These are phyloP conservation scores for Nansenia antarctica DNA, from an alignment of 2,113 vertebrate genomes.

Conservation along the genomic window DNA sequence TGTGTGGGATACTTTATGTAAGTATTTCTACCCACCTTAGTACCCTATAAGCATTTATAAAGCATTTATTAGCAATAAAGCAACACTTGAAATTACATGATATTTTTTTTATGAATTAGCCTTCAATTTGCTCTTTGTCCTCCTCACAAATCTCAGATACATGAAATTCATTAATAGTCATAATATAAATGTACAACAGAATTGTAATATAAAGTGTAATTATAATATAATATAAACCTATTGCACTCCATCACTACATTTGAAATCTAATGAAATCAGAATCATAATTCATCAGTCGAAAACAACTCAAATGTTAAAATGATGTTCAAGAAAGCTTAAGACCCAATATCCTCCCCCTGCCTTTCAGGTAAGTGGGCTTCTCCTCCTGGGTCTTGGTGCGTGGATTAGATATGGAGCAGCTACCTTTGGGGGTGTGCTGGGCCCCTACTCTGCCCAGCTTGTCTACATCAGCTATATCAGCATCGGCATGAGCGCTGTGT, in stretches of 20 bases:
- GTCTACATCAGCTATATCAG: slow-evolving; percentile 27
- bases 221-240: too few species aligned
- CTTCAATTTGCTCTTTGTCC: too few species aligned
- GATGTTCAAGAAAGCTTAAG: background rate
- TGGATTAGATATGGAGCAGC: slow-evolving; percentile 28
- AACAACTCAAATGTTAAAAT: background rate
- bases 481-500: slow-evolving; percentile 4
- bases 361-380: slow-evolving; percentile 33
- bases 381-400: slow-evolving; percentile 34
- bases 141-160: too few species aligned
- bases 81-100: too few species aligned
- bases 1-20: slow-evolving; percentile 20
- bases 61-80: too few species aligned
- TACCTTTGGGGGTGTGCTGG: slow-evolving; percentile 28
- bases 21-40: slow-evolving; percentile 17
- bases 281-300: background rate
- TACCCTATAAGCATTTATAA: too few species aligned
- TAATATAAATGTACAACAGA: too few species aligned
- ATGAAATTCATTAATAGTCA: too few species aligned
- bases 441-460: slow-evolving; percentile 12
- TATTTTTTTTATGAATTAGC: too few species aligned
- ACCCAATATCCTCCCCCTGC: background rate
- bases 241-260: too few species aligned
- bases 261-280: too few species aligned
- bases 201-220: too few species aligned